Percentiles rank a stretch among this genome's conserved stretches.
phyloP scores from a whole-genome alignment of 2,797 vertebrate species.

The Anisognathus igniventris region DNA sequence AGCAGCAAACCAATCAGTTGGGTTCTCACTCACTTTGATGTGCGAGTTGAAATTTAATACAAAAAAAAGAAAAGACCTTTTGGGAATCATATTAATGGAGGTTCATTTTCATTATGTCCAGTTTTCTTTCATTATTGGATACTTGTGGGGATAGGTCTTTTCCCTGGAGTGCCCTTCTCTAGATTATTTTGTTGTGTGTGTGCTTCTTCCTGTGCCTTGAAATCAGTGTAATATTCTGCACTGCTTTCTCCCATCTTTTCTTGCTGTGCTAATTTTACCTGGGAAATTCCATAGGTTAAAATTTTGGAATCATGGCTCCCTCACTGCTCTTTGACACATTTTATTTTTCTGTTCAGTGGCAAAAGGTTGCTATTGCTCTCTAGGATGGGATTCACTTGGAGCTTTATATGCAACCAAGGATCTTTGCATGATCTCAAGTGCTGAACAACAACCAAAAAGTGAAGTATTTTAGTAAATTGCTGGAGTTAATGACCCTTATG shows the following conservation, averaged over 20 bases:
- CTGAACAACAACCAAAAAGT: background rate
- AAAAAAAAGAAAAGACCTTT: background rate
- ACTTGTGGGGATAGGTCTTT: background rate
- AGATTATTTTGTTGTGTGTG: background rate
- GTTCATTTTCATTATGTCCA: background rate
- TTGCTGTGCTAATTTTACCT: background rate
- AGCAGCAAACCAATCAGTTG: background rate
- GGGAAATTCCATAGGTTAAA: background rate
- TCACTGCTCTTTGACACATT: background rate
- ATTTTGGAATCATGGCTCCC: background rate
- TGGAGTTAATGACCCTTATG: constrained; percentile 21
- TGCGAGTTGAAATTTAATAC: background rate
- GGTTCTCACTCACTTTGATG: background rate
- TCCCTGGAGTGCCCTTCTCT: background rate
- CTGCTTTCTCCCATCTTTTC: background rate
- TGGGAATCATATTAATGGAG: background rate
- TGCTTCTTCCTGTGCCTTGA: background rate
- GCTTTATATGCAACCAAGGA: background rate
- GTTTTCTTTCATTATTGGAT: background rate
- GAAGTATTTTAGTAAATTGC: background rate
- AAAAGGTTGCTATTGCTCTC: background rate
- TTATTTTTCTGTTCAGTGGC: background rate
- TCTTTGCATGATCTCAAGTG: background rate
- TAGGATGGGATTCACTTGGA: background rate
- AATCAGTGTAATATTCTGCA: background rate